Base-by-base conservation (phyloP, 2,797 vertebrate genomes). In the Poeciliopsis gracilis region DNA sequence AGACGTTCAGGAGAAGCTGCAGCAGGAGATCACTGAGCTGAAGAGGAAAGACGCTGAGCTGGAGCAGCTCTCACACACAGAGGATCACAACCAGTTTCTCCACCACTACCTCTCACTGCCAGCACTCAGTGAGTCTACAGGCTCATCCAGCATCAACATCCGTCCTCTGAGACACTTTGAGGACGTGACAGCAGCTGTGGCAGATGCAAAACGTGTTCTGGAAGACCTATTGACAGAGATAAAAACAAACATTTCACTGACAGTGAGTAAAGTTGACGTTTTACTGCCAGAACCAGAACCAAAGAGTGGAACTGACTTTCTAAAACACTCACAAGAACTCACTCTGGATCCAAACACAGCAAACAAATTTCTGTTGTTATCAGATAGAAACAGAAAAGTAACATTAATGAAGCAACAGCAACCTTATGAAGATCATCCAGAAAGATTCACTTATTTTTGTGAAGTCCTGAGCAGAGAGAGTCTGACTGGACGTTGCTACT, bases 11-110 rank as follows among this genome's bases (percentile, higher is more conserved):
- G 25, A 81, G 72, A 47, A 76, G 36, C 53, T 74, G 73, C 36
- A 74, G 73, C 51, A 67, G 74, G 79, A 81, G 82, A 78, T 51
- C 78, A 10, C 10, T 20, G 45, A 82, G 53, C 85, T 87, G 85
- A 82, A 45, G 73, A 76, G 12, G 80, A 87, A 76, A 63, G 70
- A 78, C 1, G 18, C 10, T 1, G 28, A 76, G 0, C 36, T 85
- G 76, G 1, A 77, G 46, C 0, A 59, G 18, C 46, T 84, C 4
- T 77, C 63, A 77, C 46, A 36, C 9, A 72, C 47, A 72, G 71
- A 72, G 71, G 47, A 72, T 36, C 71, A 72, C 69, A 67, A 2
- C 46, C 55, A 59, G 30, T 85, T 85, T 77, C 77, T 82, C 0
- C 53, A 30, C 23, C 70, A 2, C 3, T 81, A 36, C 36, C 8